Base-by-base conservation (phyloP, 1,140 invertebrate genomes). In the Asbolus verrucosus region DNA sequence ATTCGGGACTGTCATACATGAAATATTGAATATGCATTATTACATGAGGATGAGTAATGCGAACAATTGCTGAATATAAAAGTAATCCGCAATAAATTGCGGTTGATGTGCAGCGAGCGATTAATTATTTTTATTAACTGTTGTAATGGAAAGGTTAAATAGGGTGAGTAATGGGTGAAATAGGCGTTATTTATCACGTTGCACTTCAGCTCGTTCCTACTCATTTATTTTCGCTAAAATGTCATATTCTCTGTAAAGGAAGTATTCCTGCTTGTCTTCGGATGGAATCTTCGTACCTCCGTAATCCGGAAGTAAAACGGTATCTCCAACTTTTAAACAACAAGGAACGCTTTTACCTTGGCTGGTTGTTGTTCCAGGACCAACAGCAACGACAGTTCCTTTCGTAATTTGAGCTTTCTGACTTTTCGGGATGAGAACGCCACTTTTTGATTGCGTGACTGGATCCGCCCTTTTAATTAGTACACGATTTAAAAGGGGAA, bases 291-390 rank as follows among this genome's bases (percentile, higher is more conserved):
- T 73, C n/a, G 73, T 75, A 6, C 76, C 74, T 5, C 74, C 70
- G 31, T 77, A 77, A 15, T 77, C 76, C 2, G 76, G 74, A 8
- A 77, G 43, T 14, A 77, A 63, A 1, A 77, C 76, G n/a, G 72
- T 66, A 46, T 77, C 76, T 11, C 75, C 74, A 2, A 67, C 41
- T 50, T 71, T 73, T 0, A 76, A 31, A 18, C 16, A 63, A 38
- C 76, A 62, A 0, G 76, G 76, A 9, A 76, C 36, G 18, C 19
- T 15, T 24, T 71, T 68, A 0, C 74, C 76, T 3, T 69, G 65
- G 36, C 70, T 68, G 6, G 13, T 76, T 38, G 68, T 71, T n/a
- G 30, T 67, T 11, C 76, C 74, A 3, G 74, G 73, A 13, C 74
- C 76, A 14, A 75, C 71, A 21, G 76, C 76, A 2, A 75, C 41